Percentiles rank a stretch among this genome's conserved stretches.
Evolutionary conservation across 2,113 vertebrate genomes (phyloP).

Genomic region (Junco hyemalis): DNA sequence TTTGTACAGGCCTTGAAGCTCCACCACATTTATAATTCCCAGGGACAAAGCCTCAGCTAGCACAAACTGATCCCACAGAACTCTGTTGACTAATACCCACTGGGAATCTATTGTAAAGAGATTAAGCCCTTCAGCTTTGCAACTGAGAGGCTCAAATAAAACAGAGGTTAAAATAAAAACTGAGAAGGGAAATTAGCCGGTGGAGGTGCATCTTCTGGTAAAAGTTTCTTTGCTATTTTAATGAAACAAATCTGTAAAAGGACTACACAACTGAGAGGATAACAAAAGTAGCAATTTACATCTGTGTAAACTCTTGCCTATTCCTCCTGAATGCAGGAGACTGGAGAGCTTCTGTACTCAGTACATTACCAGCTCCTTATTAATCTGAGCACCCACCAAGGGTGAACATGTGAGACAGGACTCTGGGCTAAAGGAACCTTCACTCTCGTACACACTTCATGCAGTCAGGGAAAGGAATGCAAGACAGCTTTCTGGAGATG

Average conservation of each 20-base stretch:
- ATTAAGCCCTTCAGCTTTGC: not conserved
- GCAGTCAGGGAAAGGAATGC: not conserved
- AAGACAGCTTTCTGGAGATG: not conserved
- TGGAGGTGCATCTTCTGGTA: not conserved
- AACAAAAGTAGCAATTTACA: not conserved
- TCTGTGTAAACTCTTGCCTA: not conserved
- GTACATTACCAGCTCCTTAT: not conserved
- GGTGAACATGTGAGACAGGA: not conserved
- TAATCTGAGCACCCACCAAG: not conserved
- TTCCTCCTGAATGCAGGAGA: not conserved
- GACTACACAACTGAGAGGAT: not conserved
- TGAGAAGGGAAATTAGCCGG: not conserved
- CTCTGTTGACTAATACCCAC: not conserved
- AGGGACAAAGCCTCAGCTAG: not conserved
- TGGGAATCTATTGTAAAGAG: not conserved
- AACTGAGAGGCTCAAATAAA: not conserved
- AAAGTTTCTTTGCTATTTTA: not conserved
- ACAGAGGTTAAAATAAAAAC: not conserved
- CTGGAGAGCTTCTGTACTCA: not conserved
- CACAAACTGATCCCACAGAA: not conserved
- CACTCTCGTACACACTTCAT: fast-evolving
- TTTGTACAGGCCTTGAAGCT: not conserved
- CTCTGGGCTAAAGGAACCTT: not conserved
- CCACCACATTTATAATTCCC: not conserved
- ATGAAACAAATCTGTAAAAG: not conserved